Base-by-base conservation (phyloP, 2,888 invertebrate genomes). In the Galeopsomyia nigrocyanea region DNA sequence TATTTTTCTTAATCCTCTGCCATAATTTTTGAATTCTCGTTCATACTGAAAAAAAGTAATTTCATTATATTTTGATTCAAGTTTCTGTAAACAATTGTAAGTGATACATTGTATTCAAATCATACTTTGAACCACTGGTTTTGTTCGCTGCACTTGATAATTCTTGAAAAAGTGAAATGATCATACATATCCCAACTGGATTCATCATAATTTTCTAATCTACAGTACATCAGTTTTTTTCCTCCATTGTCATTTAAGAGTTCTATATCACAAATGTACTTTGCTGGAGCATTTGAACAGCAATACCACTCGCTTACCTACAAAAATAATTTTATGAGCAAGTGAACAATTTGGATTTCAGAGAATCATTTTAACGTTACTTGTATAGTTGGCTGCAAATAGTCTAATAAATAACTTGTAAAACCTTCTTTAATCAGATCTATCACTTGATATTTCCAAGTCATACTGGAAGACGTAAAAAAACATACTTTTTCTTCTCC, bases 1-100 rank as follows among this genome's bases (percentile, higher is more conserved):
- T 46, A 92, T 84, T 73, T 81, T 87, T 50, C 87, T 82, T 0
- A 90, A 82, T 57, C 89, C 88, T 17, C 82, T 79, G 10, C 88
- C 88, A 81, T 91, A 91, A 46, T 88, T 81, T 67, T 83, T 78
- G 76, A 91, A 89, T 51, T 81, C 81, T 73, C 90, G 85, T 68
- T 85, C 85, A 3, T 88, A 82, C 90, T 90, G 78, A 63, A 57
- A 51, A 61, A 53, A 53, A 21, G 0, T 21, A 26, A 57, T 58
- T 50, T 7, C 5, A 16, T 46, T n/a, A 16, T 31, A 56, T 22
- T 58, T 14, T 58, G 14, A 39, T 14, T 39, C 2, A 39, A 39
- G 7, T 39, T 10, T 10, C 3, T 17, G 0, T 22, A 39, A 14
- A 62, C 9, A 9, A 21, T 10, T 49, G 2, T 49, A 49, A 22